Evolutionary conservation across 2,797 vertebrate genomes (phyloP).

Genomic region (Enteromius anoplus): DNA sequence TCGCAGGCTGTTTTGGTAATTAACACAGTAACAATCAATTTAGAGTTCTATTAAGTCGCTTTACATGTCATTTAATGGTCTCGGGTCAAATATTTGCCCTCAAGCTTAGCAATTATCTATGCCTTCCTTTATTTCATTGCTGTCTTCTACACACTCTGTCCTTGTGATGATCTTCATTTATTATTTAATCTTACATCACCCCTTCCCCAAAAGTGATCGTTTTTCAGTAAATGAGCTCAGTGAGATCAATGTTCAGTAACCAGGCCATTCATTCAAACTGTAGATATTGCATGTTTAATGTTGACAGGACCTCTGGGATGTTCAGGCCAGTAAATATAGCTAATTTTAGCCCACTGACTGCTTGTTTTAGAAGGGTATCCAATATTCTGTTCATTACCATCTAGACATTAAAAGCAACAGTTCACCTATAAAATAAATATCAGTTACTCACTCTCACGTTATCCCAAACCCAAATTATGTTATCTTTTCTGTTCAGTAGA

Average conservation of each 20-base stretch:
- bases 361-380: constrained; percentile 11
- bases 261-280: constrained; percentile 43
- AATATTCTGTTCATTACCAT: not conserved
- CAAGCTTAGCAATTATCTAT: constrained; percentile 13
- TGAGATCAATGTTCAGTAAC: constrained; percentile 54
- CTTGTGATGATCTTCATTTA: constrained; percentile 62
- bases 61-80: constrained; percentile 21
- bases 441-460: not conserved
- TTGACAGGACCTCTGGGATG: constrained; percentile 41
- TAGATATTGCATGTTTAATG: constrained; percentile 36
- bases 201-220: constrained; percentile 54
- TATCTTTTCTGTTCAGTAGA: not conserved
- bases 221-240: constrained; percentile 59
- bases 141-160: constrained; percentile 27
- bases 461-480: not conserved
- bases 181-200: constrained; percentile 61
- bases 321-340: constrained; percentile 43
- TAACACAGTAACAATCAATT: constrained; percentile 39
- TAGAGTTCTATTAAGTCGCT: constrained; percentile 16
- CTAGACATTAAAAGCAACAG: not conserved
- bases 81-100: constrained; percentile 41
- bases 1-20: constrained; percentile 36
- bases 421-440: not conserved
- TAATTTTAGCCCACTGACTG: constrained; percentile 43
- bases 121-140: constrained; percentile 6